A percentile compares a stretch with the other conserved stretches of the same genome.
Evolutionary conservation across 64 coral and sea anemone species (phyloP).

Genomic region (Dendrophyllia cribrosa): DNA sequence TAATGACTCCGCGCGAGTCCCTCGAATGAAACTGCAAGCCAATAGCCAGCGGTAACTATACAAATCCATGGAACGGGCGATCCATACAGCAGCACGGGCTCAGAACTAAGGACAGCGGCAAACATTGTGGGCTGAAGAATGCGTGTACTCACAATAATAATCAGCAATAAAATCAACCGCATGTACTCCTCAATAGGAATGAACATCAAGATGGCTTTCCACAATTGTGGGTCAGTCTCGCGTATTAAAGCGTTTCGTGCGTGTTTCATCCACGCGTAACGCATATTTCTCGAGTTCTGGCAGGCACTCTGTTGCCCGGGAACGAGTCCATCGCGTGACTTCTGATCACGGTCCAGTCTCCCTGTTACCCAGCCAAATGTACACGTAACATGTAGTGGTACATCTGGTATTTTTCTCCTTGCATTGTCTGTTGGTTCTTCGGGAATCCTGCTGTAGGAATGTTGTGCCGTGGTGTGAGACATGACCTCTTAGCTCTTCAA

Average conservation of each 20-base stretch:
- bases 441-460: neutral
- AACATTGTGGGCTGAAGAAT: conserved; percentile 30
- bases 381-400: neutral
- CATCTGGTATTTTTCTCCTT: neutral
- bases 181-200: neutral
- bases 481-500: neutral
- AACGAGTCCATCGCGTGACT: conserved; percentile 6
- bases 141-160: neutral
- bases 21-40: conserved; percentile 13
- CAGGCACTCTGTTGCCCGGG: neutral
- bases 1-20: conserved; percentile 2
- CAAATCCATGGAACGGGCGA: conserved; percentile 9
- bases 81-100: neutral
- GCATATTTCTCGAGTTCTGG: neutral
- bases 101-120: neutral
- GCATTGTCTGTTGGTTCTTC: neutral
- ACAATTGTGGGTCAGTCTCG: neutral
- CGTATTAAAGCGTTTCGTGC: neutral
- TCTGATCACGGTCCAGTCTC: neutral
- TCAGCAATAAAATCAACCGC: neutral
- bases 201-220: neutral
- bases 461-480: too few relatives aligned
- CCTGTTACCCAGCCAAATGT: conserved; percentile 15
- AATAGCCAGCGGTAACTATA: neutral
- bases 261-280: conserved; percentile 10